A percentile compares a stretch with the other conserved stretches of the same genome.
Evolutionary conservation across 2,113 vertebrate genomes (phyloP).

Genomic region (Peromyscus polionotus): DNA sequence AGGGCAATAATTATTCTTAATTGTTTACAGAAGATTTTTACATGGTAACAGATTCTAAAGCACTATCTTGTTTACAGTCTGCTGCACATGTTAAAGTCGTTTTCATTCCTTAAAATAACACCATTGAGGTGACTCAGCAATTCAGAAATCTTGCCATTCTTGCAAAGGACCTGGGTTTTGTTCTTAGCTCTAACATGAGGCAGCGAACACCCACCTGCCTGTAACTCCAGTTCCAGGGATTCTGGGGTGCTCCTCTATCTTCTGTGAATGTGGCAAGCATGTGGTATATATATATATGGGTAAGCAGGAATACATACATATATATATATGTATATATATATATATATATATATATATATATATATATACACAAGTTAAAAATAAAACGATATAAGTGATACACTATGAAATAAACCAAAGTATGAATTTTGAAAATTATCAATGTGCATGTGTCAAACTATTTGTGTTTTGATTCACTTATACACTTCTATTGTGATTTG

Average conservation of each 20-base stretch:
- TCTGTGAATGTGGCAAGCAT: not conserved
- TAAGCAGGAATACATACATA: not conserved
- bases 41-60: not conserved
- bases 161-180: not conserved
- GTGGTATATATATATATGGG: not conserved
- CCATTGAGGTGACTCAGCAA: not conserved
- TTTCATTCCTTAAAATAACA: slow-evolving; percentile 22
- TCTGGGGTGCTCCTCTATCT: not conserved
- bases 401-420: not conserved
- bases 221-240: too few species aligned
- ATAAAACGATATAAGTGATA: not conserved
- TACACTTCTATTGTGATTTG: not conserved
- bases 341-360: too few species aligned
- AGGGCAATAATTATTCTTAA: not conserved
- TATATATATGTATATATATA: too few species aligned
- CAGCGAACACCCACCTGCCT: not conserved
- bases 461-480: not conserved
- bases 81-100: not conserved
- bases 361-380: not conserved
- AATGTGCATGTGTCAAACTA: not conserved
- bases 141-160: not conserved
- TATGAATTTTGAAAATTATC: not conserved
- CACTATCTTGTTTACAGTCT: not conserved
- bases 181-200: not conserved
- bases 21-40: not conserved